Base-by-base conservation (phyloP, 2,797 vertebrate species). In the Synanceia verrucosa region DNA sequence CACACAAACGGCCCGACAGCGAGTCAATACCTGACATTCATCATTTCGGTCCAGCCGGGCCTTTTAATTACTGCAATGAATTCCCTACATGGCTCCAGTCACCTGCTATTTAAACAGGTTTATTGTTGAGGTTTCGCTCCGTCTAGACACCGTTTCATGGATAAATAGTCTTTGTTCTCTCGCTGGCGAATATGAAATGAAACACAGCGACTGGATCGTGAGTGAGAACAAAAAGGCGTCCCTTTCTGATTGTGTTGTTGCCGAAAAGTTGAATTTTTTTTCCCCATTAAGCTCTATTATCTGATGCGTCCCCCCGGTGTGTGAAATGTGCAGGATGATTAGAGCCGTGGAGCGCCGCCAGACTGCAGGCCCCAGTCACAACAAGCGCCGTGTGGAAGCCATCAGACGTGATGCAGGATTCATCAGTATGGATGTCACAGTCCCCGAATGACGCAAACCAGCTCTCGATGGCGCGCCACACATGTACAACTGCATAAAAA, bases 41-140 rank as follows among this genome's bases (percentile, higher is more conserved):
- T 94, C 86, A 93, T 90, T 90, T 84, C 59, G 70, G 78, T 86
- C 79, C 72, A 81, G 86, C 71, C 63, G 33, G 71, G 60, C 81
- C 79, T 88, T 93, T 93, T 93, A 92, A 93, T 93, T 93, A 91
- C 85, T 57, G 70, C 86, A 86, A 82, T 90, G 87, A 91, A 94
- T 91, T 90, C 82, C 64, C 68, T 70, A 64, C 79, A 83, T 64
- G 70, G 65, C 70, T 80, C 56, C 57, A 82, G 81, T 67, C 74
- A 84, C 65, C 71, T 84, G 66, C 69, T 78, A 74, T 82, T 64
- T 58, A 82, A 86, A 85, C 69, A 75, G 46, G 33, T 70, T 77
- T 73, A 81, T 81, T 87, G 75, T 74, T 58, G 39, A 74, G 68
- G 63, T 73, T 86, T 74, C 53, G 36, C 44, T 82, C 76, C 84